Percentiles rank a stretch among this genome's conserved stretches.
Conservation (phyloP, 2,888 invertebrate genomes). For the Onchidella celtica region DNA sequence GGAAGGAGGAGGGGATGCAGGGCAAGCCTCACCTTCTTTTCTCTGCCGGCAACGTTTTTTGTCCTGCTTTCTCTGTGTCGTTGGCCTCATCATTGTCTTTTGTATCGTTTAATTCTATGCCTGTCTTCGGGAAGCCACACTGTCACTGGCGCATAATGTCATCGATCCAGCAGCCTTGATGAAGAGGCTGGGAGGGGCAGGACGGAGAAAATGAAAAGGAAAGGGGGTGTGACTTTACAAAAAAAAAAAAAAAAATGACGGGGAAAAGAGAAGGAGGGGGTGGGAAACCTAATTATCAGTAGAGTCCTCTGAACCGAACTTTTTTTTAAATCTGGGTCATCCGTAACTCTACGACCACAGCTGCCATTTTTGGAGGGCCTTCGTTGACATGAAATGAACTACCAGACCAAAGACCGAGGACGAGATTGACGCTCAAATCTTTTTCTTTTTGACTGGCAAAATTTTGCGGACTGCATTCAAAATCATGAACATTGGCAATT, state of each 20-base stretch:
- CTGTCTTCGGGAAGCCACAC: not conserved
- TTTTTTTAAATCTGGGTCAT: constrained; percentile 34
- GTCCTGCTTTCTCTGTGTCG: not conserved
- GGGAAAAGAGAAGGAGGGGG: constrained; percentile 14
- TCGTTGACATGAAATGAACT: no score
- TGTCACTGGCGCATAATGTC: constrained; percentile 29
- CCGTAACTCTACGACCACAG: constrained; percentile 12
- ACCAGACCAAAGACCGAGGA: no score
- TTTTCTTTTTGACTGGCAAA: no score
- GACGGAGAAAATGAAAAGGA: no score
- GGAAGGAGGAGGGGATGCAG: no score
- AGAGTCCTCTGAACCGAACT: constrained; percentile 22
- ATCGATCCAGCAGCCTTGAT: not conserved
- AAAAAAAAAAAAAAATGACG: not conserved
- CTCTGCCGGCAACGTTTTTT: no score
- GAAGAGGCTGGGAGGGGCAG: no score
- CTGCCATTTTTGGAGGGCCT: constrained; percentile 34
- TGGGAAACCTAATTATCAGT: constrained; percentile 34
- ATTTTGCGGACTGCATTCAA: no score
- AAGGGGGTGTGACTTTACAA: no score
- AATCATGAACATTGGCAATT: no score
- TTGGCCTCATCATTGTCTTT: not conserved
- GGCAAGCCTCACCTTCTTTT: no score
- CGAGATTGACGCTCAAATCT: no score
- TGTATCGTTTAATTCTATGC: not conserved